Evolutionary conservation across 2,797 vertebrate species (phyloP), one percentile per base, ranked within the genome.

Genomic region (Sphenodon punctatus): DNA sequence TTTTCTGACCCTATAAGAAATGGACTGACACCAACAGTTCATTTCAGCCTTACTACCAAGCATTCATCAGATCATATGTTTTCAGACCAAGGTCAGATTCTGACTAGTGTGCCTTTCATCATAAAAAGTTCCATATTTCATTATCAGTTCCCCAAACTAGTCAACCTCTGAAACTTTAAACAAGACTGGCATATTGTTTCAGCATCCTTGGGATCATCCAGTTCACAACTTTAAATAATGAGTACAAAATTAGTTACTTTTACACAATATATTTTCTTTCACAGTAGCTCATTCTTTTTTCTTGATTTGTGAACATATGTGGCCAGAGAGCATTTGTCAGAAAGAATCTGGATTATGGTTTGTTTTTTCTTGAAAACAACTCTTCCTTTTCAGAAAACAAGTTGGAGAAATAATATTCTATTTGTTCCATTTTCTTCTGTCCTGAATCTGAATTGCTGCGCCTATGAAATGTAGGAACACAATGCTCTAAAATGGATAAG

Each of bases 381-480:
- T 71, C 82, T 70, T 86, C 36, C 63, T 80, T 85, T 74, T 53
- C 53, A 63, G 79, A 80, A 91, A 90, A 85, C 75, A 88, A 86
- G 78, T 85, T 85, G 78, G 49, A 69, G 53, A 61, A 51, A 30
- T 72, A 0, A 3, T 34, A 70, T 65, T 86, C 58, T 81, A 2
- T 55, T 80, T 80, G n/a, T 87, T 87, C 75, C 77, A 1, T 30
- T 61, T 72, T 82, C 81, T 77, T 73, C 43, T 72, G 51, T n/a
- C 34, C 23, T 70, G 32, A 81, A 78, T n/a, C 66, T 58, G 66
- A 84, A 85, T 20, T 84, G 48, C 70, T 58, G 64, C 49, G 82
- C 19, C 59, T 84, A 61, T 79, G 39, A 75, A 83, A 82, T 15
- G 78, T 42, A 75, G 3, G 20, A 10, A 49, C 6, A 34, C 82